A percentile compares a stretch with the other conserved stretches of the same genome.
phyloP scores from a whole-genome alignment of 2,888 invertebrate species.

The Linyphia triangularis region DNA sequence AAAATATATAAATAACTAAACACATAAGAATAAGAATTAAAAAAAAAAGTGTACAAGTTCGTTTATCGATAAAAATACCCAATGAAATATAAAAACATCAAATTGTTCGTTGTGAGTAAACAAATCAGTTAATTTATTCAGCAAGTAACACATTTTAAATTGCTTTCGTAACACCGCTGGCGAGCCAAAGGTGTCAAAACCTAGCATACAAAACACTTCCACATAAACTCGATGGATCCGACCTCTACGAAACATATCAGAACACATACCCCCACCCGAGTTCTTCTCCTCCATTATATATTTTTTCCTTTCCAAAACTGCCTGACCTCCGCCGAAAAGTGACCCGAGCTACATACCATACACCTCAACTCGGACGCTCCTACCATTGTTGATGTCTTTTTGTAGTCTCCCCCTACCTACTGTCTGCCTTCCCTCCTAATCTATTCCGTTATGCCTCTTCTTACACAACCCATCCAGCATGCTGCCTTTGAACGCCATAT shows the following conservation, averaged over 20 bases:
- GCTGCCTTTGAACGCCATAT: conserved; percentile 20
- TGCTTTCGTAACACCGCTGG: no score
- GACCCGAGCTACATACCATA: conserved; percentile 39
- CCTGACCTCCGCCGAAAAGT: conserved; percentile 46
- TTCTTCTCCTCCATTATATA: neutral
- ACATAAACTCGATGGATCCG: no score
- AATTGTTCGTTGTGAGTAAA: no score
- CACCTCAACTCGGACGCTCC: conserved; percentile 53
- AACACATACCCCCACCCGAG: neutral
- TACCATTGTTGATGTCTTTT: conserved; percentile 54
- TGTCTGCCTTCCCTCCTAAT: neutral
- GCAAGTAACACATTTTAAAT: no score
- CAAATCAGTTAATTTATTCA: no score
- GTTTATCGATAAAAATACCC: no score
- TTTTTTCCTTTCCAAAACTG: neutral
- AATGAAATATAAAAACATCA: no score
- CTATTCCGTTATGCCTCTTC: conserved; percentile 30
- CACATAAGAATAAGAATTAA: no score
- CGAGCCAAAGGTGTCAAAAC: no score
- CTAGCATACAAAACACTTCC: no score
- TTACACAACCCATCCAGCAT: conserved; percentile 37
- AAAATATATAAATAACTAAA: no score
- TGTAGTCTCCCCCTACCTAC: neutral
- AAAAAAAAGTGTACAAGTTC: no score
- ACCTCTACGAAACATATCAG: neutral